Evolutionary conservation across 64 coral and sea anemone species (phyloP).

Genomic region (Montipora sp.): DNA sequence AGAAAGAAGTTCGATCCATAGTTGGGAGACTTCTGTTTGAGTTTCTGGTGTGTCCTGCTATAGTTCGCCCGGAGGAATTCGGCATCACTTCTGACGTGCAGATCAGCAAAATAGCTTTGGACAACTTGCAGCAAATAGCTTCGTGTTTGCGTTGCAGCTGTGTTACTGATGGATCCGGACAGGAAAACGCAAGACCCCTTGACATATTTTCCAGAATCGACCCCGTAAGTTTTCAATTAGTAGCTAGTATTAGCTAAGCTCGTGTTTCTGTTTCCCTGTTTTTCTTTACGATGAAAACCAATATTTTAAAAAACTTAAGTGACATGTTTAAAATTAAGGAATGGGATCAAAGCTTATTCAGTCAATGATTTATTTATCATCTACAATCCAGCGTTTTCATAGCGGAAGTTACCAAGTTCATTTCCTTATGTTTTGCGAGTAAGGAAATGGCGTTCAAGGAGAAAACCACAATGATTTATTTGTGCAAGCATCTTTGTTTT

Average conservation of each 20-base stretch:
- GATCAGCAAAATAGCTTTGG: slow-evolving; percentile 81
- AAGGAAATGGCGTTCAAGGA: no score
- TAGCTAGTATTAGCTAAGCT: background rate
- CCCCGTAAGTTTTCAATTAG: slow-evolving; percentile 1
- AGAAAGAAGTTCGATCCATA: slow-evolving; percentile 69
- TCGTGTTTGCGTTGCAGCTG: slow-evolving; percentile 68
- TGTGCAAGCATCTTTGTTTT: no score
- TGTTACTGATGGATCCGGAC: slow-evolving; percentile 2
- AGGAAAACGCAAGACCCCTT: slow-evolving; percentile 7
- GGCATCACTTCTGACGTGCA: slow-evolving; percentile 95
- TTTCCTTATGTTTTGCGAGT: no score
- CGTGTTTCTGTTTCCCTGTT: background rate
- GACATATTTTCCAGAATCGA: slow-evolving; percentile 41
- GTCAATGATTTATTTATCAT: no score
- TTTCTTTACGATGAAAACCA: background rate
- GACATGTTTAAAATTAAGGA: no score
- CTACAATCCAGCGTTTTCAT: no score
- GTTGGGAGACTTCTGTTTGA: slow-evolving; percentile 86
- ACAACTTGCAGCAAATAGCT: slow-evolving; percentile 83
- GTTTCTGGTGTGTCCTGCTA: slow-evolving; percentile 86
- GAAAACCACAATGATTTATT: no score
- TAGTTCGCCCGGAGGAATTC: slow-evolving; percentile 84
- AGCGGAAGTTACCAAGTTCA: no score
- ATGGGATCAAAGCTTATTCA: no score
- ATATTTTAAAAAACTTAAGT: background rate